Percentiles rank a stretch among this genome's conserved stretches.
These are phyloP conservation scores for Myotis daubentonii DNA, from an alignment of 2,797 vertebrate species.

Conservation along the genomic window DNA sequence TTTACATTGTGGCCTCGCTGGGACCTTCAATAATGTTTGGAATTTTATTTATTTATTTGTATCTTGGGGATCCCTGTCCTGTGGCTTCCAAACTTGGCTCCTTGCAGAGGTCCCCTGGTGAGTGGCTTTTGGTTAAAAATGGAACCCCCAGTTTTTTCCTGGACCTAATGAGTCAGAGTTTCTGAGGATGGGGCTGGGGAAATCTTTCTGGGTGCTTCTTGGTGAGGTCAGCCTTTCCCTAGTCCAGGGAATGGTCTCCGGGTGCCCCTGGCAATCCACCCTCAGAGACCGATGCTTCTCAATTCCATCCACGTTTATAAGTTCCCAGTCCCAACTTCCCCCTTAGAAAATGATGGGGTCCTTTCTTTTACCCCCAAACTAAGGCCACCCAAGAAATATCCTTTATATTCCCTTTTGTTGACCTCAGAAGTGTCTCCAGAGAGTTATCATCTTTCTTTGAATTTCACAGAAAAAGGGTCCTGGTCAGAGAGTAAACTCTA, in stretches of 20 bases:
- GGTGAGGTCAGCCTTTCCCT: background rate
- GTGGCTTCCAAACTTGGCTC: background rate
- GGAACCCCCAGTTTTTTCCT: background rate
- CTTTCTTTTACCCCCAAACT: background rate
- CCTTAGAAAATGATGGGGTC: background rate
- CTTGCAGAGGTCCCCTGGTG: background rate
- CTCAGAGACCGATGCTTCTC: background rate
- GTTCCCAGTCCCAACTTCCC: background rate
- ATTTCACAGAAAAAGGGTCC: background rate
- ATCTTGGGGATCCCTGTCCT: background rate
- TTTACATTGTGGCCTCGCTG: background rate
- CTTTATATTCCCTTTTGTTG: background rate
- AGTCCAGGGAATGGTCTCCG: background rate
- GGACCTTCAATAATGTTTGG: background rate
- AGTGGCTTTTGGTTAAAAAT: background rate
- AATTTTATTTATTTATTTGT: conserved; percentile 11
- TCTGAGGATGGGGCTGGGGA: background rate
- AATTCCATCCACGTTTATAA: background rate
- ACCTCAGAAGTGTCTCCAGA: background rate
- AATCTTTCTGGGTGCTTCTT: background rate
- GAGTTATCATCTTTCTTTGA: background rate
- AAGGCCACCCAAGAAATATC: background rate
- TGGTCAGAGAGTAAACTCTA: background rate
- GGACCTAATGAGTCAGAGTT: background rate
- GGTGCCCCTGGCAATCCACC: background rate